Conservation (phyloP, 1,140 invertebrate genomes). For the Helicoverpa zea region DNA sequence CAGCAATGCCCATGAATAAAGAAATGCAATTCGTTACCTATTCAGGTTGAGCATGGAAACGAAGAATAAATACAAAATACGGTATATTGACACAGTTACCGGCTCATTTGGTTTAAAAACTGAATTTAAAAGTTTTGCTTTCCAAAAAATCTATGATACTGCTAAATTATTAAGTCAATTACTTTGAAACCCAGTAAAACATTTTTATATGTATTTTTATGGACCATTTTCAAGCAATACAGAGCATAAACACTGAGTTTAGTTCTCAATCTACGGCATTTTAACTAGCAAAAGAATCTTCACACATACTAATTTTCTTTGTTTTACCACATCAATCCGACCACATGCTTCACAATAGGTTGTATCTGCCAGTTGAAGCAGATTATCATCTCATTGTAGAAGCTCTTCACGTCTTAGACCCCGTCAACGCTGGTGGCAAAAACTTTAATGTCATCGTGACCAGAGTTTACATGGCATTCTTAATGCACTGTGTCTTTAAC, state of each 20-base stretch:
- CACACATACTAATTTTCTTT: background rate
- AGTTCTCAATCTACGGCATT: too few species aligned
- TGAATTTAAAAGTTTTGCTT: background rate
- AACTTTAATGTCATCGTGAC: background rate
- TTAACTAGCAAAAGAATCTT: too few species aligned
- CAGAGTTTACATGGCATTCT: background rate
- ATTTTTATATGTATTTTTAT: too few species aligned
- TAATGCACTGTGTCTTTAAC: background rate
- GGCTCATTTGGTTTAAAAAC: background rate
- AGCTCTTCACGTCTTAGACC: constrained; percentile 5
- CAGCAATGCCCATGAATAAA: constrained; percentile 46
- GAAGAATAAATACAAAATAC: constrained; percentile 49
- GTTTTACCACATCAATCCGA: background rate
- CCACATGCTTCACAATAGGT: background rate
- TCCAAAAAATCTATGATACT: too few species aligned
- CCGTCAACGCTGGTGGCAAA: background rate
- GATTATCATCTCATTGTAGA: constrained; percentile 11
- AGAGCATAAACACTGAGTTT: too few species aligned
- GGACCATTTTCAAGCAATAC: too few species aligned
- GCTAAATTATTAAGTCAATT: background rate
- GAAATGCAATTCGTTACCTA: constrained; percentile 45
- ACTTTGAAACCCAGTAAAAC: background rate
- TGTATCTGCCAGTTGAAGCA: background rate
- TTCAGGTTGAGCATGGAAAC: constrained; percentile 29
- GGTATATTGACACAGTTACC: constrained; percentile 55